Conservation (phyloP, 1,140 invertebrate genomes). For the Lysiphlebus fabarum region DNA sequence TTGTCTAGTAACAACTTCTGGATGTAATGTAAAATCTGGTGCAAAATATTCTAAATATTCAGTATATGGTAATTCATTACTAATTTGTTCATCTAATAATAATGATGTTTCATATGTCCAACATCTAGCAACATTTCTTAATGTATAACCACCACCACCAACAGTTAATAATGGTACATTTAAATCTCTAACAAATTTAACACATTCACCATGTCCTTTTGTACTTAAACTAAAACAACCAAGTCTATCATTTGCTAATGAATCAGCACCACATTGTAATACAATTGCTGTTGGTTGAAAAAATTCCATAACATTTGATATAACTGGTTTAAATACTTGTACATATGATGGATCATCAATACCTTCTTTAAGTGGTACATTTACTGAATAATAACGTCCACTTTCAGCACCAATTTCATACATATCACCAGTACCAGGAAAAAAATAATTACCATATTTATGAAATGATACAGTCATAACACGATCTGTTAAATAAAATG, state of each 20-base stretch:
- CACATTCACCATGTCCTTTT: constrained; percentile 93
- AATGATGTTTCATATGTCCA: constrained; percentile 99
- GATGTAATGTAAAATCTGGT: constrained; percentile 91
- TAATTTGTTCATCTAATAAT: constrained; percentile 85
- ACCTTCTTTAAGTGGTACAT: constrained; percentile 94
- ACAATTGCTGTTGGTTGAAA: constrained; percentile 97
- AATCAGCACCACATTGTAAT: constrained; percentile 97
- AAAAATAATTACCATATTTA: constrained; percentile 98
- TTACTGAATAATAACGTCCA: constrained; percentile 93
- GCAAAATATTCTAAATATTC: constrained; percentile 96
- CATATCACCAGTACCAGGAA: constrained; percentile 98
- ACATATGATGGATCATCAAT: constrained; percentile 94
- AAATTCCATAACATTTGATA: constrained; percentile 92
- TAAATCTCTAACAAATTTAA: constrained; percentile 91
- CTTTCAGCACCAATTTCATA: constrained; percentile 92
- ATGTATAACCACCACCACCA: constrained; percentile 95
- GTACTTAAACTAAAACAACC: constrained; percentile 87
- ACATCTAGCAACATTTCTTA: constrained; percentile 95
- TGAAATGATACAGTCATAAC: constrained; percentile 99
- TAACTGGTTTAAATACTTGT: constrained; percentile 87
- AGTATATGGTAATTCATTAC: constrained; percentile 87
- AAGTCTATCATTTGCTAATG: constrained; percentile 88
- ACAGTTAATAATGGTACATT: constrained; percentile 92
- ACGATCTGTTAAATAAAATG: constrained; percentile 96
- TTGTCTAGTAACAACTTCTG: constrained; percentile 77